Evolutionary conservation across 2,113 vertebrate genomes (phyloP), one percentile per base, ranked within the genome.

Genomic region (Cyanoderma ruficeps): DNA sequence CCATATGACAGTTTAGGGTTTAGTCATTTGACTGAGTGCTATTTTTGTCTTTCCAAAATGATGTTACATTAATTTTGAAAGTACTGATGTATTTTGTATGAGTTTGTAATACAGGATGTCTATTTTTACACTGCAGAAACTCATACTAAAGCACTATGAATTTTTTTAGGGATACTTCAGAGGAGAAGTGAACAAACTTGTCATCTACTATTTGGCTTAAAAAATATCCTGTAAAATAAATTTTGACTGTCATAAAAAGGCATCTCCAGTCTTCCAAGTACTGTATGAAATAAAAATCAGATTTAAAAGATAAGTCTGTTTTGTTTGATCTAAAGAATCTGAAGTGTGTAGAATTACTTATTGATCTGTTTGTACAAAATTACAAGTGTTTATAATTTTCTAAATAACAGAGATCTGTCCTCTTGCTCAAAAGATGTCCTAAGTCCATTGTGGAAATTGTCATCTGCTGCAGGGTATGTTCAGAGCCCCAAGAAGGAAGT

Each of bases 71-170:
- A 65, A 78, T 93, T 90, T 77, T 90, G 55, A 94, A 90, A 39
- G 21, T 52, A 87, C 35, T 89, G 59, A 85, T 85, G 67, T 76
- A 91, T 96, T 90, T 96, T 96, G 10, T 70, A 89, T 85, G 87
- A 94, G 49, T 63, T 77, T 42, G 33, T 71, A 28, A 89, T 57
- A 44, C 18, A 41, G 42, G 31, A 9, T 65, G 19, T 65, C 79
- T 87, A 79, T 96, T 96, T 95, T 95, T 91, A 85, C 33, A 69
- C 55, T 63, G 55, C 59, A 94, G 81, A 87, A 94, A 47, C 56
- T 57, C 39, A 31, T 37, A 60, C 15, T 79, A 76, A 83, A 60
- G 50, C 35, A 70, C 41, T 67, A 37, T 82, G 44, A 72, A 21
- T 91, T 95, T 93, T 93, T 89, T 94, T 31, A 82, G 65, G 37